Base-by-base conservation (phyloP, 1,140 invertebrate species). In the Drosophila ficusphila region DNA sequence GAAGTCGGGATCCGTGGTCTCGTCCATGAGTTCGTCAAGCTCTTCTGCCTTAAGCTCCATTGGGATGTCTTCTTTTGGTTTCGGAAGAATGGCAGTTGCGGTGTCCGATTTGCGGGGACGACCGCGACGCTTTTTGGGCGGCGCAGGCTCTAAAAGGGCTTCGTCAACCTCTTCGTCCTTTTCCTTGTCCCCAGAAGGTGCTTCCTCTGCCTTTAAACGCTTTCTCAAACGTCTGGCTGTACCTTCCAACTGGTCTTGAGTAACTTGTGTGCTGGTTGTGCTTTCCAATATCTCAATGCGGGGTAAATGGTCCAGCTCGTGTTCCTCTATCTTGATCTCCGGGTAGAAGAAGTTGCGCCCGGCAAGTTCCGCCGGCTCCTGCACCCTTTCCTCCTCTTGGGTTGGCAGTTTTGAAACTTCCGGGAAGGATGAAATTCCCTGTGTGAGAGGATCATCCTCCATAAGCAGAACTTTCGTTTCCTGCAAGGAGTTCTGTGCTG, bases 281-380 rank as follows among this genome's bases (percentile, higher is more conserved):
- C 54, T 65, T 44, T 90, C 89, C 0, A 90, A 56, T 11, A 90
- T 85, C 48, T 90, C 89, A 12, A 90, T 90, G 58, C 90, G 73
- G 6, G 89, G 89, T 39, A 90, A 56, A 12, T 90, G 71, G 16
- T 90, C 89, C 33, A 90, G 67, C 14, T 90, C 89, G 31, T 90
- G 79, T 3, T 90, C 89, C 31, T 90, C 89, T 19, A 90, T 86
- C 27, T 90, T 90, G 0, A 90, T 56, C 54, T 90, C 89, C 1
- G 90, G 83, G 21, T 76, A 90, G 9, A 89, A 90, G 27, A 81
- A 88, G 25, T 72, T 72, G 3, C 61, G 47, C 0, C 31, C 76
- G 21, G 44, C 61, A 0, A 36, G 23, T 11, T 76, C 81, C 0
- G 29, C 6, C 3, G 23, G 18, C 16, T 60, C 69, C 33, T 29